phyloP scores from a whole-genome alignment of 2,797 vertebrate species.

The Yasuhikotakia modesta region DNA sequence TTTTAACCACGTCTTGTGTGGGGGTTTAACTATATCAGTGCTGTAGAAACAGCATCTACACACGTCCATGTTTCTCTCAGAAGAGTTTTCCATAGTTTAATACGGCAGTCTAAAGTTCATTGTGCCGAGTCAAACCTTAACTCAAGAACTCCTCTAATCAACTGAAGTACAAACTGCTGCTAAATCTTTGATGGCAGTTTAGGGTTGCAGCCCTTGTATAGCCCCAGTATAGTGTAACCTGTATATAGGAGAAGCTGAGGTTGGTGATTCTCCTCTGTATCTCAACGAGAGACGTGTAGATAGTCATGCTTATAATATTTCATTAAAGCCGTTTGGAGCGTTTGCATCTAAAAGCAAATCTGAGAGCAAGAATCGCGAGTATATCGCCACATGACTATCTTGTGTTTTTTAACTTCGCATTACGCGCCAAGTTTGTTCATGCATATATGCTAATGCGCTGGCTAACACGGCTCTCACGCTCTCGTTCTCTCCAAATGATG shows the following conservation, averaged over 20 bases:
- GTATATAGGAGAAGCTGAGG: slow-evolving; percentile 44
- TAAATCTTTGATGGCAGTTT: slow-evolving; percentile 59
- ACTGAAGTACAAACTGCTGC: slow-evolving; percentile 53
- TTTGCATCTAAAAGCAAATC: slow-evolving; percentile 68
- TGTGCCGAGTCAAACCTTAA: slow-evolving; percentile 46
- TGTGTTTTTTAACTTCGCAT: slow-evolving; percentile 70
- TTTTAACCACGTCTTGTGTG: no score
- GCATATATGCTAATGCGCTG: slow-evolving; percentile 77
- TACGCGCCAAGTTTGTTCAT: slow-evolving; percentile 64
- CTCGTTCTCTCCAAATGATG: slow-evolving; percentile 77
- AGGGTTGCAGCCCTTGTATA: slow-evolving; percentile 55
- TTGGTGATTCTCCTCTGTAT: slow-evolving; percentile 38
- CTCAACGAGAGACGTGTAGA: slow-evolving; percentile 35
- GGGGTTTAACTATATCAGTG: no score
- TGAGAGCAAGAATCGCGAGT: slow-evolving; percentile 65
- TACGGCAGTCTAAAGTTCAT: slow-evolving; percentile 29
- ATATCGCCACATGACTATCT: slow-evolving; percentile 63
- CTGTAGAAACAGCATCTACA: no score
- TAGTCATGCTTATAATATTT: slow-evolving; percentile 38
- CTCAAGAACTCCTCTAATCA: slow-evolving; percentile 55
- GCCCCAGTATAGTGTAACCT: slow-evolving; percentile 48
- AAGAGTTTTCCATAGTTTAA: slow-evolving; percentile 33
- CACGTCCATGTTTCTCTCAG: background rate
- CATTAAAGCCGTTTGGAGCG: slow-evolving; percentile 70
- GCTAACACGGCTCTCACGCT: slow-evolving; percentile 77